Percentiles rank a stretch among this genome's conserved stretches.
These are phyloP conservation scores for Pangasius larnaudii DNA, from an alignment of 2,797 vertebrate genomes.

Conservation along the genomic window DNA sequence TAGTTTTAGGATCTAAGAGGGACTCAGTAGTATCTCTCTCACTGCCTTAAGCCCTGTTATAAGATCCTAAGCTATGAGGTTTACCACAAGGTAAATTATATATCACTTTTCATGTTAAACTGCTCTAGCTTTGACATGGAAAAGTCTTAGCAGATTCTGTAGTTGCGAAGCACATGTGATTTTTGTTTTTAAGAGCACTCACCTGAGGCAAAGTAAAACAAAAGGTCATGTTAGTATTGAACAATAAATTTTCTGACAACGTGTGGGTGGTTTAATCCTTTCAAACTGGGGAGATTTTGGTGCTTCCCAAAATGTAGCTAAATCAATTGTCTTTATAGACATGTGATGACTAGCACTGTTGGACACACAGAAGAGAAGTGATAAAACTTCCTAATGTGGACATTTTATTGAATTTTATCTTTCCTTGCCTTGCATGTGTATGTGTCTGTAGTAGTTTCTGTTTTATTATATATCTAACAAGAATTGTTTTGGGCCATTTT, in stretches of 20 bases:
- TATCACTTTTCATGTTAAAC: background rate
- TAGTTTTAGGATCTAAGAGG: background rate
- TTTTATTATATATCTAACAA: background rate
- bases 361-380: background rate
- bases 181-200: background rate
- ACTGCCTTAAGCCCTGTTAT: background rate
- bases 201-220: background rate
- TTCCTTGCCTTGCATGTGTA: background rate
- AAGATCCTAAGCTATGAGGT: background rate
- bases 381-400: background rate
- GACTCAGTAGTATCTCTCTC: background rate
- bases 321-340: background rate
- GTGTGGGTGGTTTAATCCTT: background rate
- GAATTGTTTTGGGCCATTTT: background rate
- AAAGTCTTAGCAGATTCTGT: background rate
- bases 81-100: conserved; percentile 3
- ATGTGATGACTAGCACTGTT: background rate
- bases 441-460: background rate
- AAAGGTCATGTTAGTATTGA: background rate
- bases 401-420: background rate
- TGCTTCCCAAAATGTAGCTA: background rate
- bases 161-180: background rate
- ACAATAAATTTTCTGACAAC: background rate
- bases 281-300: background rate
- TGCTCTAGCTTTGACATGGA: background rate